phyloP scores from a whole-genome alignment of 2,797 vertebrate species.

The Ctenochaetus hawaiiensis region DNA sequence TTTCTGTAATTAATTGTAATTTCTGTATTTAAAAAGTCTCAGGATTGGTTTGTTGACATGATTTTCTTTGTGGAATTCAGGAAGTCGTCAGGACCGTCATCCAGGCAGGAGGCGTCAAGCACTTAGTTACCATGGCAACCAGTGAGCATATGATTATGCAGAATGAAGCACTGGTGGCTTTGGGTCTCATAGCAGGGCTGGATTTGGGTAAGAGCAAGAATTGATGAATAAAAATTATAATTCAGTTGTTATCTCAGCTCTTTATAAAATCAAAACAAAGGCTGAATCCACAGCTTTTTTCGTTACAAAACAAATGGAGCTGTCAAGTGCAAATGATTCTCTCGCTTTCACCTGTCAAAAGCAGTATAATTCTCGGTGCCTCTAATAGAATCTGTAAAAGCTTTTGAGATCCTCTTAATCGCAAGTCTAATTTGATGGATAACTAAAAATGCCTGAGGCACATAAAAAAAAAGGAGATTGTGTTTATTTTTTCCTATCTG shows the following conservation, averaged over 20 bases:
- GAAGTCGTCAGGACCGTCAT: slow-evolving; percentile 95
- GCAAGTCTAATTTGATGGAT: too few relatives aligned
- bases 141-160: slow-evolving; percentile 99
- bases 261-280: background rate
- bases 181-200: slow-evolving; percentile 95
- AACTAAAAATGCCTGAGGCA: too few relatives aligned
- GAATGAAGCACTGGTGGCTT: slow-evolving; percentile 96
- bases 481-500: too few relatives aligned
- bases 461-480: too few relatives aligned
- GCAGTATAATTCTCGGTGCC: too few relatives aligned
- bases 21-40: background rate
- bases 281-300: background rate
- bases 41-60: background rate
- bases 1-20: background rate
- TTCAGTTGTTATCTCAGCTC: too few relatives aligned
- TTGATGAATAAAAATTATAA: too few relatives aligned
- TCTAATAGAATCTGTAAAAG: too few relatives aligned
- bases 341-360: background rate
- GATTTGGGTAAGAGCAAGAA: slow-evolving; percentile 90
- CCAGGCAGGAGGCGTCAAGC: slow-evolving; percentile 94
- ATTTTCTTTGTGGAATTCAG: slow-evolving; percentile 73
- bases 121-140: slow-evolving; percentile 97
- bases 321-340: too few relatives aligned
- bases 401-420: too few relatives aligned
- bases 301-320: background rate